Base-by-base conservation (phyloP, 2,797 vertebrate genomes). In the Hafferia zeledoni region DNA sequence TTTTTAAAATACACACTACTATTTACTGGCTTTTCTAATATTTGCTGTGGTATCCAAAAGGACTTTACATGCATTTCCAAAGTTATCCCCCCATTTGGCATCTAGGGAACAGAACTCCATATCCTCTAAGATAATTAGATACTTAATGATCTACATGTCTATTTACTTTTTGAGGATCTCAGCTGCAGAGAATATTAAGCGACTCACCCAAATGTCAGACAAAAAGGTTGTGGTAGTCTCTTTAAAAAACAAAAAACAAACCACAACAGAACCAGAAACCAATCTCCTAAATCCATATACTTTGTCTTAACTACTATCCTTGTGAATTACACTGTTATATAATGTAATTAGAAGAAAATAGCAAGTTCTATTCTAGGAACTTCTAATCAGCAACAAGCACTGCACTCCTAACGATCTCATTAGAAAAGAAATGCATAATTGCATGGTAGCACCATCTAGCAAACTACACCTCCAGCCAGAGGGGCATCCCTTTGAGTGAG, bases 261-360 rank as follows among this genome's bases (percentile, higher is more conserved):
- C 28, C 74, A 88, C 76, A 87, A n/a, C 49, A 83, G 30, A 90
- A 91, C 69, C 55, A 94, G 83, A 95, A 96, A 95, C 65, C 91
- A 96, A 96, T 95, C 91, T 96, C 94, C 93, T 94, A 96, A 97
- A 95, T 94, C 95, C 94, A 94, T 94, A 95, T 90, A 96, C 85
- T 97, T 94, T 96, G 91, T 94, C 91, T 97, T 94, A 94, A 96
- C 93, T 95, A 96, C 95, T 89, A 94, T 93, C 94, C 94, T 87
- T 95, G 91, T 93, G 96, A 95, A 97, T 95, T 96, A 94, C 90
- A 83, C 91, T 95, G 91, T 97, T 97, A 96, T 94, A 95, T 96
- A 96, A 96, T 94, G 93, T 95, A 97, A 96, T 96, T 97, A 96
- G 96, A 92, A 96, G 91, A 96, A 96, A 97, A 96, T 94, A 96